Percentiles rank a stretch among this genome's conserved stretches.
phyloP scores from a whole-genome alignment of 2,113 vertebrate genomes.

The Fulica atra region DNA sequence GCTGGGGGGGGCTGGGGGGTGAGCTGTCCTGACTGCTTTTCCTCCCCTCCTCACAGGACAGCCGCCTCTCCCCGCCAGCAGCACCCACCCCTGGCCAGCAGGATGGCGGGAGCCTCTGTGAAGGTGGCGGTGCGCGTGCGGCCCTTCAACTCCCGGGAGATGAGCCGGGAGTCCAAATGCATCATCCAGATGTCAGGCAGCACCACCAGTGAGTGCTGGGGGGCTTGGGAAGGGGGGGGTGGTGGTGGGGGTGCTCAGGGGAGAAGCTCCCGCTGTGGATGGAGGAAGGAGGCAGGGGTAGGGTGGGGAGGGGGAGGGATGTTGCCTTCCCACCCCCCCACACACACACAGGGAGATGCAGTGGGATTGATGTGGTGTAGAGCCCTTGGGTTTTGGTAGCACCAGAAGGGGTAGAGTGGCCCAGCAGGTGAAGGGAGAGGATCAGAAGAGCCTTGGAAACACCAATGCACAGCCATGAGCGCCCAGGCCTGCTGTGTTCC shows the following conservation, averaged over 20 bases:
- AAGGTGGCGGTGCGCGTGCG: constrained; percentile 98
- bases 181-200: constrained; percentile 98
- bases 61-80: neutral
- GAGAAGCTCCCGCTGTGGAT: fast-evolving
- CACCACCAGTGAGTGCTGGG: constrained; percentile 94
- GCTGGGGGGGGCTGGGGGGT: neutral
- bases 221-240: fast-evolving
- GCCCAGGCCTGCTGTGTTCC: too few relatives aligned
- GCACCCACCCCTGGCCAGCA: neutral
- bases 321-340: too few relatives aligned
- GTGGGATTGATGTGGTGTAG: fast-evolving
- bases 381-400: neutral
- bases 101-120: constrained; percentile 94
- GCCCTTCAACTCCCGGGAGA: constrained; percentile 97
- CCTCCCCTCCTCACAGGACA: constrained; percentile 11
- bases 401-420: neutral
- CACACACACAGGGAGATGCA: neutral
- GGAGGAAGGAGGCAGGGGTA: too few relatives aligned
- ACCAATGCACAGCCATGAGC: neutral
- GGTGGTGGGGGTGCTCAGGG: neutral
- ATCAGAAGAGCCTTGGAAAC: neutral
- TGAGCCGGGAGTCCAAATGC: constrained; percentile 92
- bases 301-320: too few relatives aligned
- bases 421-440: neutral
- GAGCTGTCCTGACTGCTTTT: neutral